A percentile compares a stretch with the other conserved stretches of the same genome.
These are phyloP conservation scores for Allobates femoralis DNA, from an alignment of 2,797 vertebrate species.

Conservation along the genomic window DNA sequence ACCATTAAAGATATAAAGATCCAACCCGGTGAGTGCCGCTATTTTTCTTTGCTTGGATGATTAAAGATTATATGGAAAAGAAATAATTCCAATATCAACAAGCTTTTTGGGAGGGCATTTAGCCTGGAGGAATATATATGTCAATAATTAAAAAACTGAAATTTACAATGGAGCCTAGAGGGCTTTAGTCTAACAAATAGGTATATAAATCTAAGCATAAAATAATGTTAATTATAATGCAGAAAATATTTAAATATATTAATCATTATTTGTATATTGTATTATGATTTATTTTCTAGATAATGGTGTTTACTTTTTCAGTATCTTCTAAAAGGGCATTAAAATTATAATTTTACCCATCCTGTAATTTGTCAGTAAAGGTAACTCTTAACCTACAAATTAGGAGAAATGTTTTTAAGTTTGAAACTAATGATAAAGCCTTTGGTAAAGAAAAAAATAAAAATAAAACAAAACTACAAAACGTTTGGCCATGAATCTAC, in stretches of 20 bases:
- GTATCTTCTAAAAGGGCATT: neutral
- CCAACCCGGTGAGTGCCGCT: too few species aligned
- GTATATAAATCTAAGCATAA: neutral
- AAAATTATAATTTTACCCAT: neutral
- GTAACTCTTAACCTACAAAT: neutral
- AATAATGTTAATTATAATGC: neutral
- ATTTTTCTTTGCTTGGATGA: too few species aligned
- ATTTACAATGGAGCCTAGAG: neutral
- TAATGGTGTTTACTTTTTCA: neutral
- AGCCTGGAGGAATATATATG: too few species aligned
- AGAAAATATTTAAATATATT: neutral
- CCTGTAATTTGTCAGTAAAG: neutral
- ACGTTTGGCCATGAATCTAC: slow-evolving; percentile 22
- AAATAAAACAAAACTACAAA: neutral
- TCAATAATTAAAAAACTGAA: neutral
- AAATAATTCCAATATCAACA: too few species aligned
- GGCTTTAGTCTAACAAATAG: neutral
- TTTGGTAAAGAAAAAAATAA: neutral
- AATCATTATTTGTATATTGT: neutral
- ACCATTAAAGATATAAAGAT: too few species aligned
- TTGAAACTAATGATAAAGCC: neutral
- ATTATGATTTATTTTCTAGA: neutral
- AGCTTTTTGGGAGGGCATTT: too few species aligned
- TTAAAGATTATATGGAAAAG: too few species aligned
- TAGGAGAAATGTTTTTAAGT: neutral